Evolutionary conservation across 2,888 invertebrate species (phyloP), one percentile per base, ranked within the genome.

Genomic region (Chirona hameri): DNA sequence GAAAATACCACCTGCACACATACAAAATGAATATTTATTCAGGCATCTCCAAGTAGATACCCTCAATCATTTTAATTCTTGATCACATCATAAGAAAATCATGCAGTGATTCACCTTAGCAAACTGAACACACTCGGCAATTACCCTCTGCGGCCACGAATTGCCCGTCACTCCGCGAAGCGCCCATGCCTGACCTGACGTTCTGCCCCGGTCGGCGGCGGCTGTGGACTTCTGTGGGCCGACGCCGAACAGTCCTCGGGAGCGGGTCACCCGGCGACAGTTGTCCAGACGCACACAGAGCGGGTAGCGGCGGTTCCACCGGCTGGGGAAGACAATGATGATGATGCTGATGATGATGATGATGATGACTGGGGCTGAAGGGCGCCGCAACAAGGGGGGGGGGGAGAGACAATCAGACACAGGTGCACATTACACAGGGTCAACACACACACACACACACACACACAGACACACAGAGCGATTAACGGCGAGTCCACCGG

Each of bases 261-360:
- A 48, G 18, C 80, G 48, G 52, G 52, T 55, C 15, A 55, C 80
- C 7, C 80, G 27, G 15, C 29, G 80, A 27, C 48, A 48, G 52
- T 80, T n/a, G 24, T 80, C 52, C 69, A 90, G 88, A 72, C 88
- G 88, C 72, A 96, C 89, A 87, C 94, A 94, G 86, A 97, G 95
- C 0, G 97, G 97, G 88, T 97, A 97, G 88, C 97, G 97, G 88
- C 96, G 95, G 88, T 95, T 95, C 96, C 96, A 97, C 93, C 97
- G 86, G 87, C 83, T 86, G 84, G 46, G 88, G 83, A 81, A 87
- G 83, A 84, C 79, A 18, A 24, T 46, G n/a, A n/a, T n/a, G n/a
- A n/a, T n/a, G n/a, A n/a, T n/a, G n/a, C n/a, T n/a, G n/a, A n/a
- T n/a, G n/a, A n/a, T n/a, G n/a, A n/a, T n/a, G n/a, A n/a, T n/a